Percentiles rank a stretch among this genome's conserved stretches.
phyloP scores from a whole-genome alignment of 2,113 vertebrate genomes.

The Pholis gunnellus region DNA sequence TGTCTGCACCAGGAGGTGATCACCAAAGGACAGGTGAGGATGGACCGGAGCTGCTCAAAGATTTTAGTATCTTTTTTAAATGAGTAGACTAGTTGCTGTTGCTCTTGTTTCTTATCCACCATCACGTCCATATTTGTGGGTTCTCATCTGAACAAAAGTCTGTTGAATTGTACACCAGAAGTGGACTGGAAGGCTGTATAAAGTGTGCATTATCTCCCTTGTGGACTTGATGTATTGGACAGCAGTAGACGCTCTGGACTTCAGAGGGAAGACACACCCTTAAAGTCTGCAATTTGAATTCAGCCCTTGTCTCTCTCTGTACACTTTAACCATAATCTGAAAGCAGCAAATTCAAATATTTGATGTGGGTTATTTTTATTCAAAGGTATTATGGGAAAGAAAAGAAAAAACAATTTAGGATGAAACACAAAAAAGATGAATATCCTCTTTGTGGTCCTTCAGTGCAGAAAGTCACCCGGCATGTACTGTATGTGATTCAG shows the following conservation, averaged over 20 bases:
- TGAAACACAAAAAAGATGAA: neutral
- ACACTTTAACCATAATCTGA: neutral
- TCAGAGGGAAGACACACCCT: constrained; percentile 10
- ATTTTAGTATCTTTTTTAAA: neutral
- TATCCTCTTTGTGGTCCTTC: neutral
- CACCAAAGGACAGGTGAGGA: constrained; percentile 86
- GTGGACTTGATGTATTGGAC: neutral
- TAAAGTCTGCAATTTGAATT: neutral
- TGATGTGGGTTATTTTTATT: neutral
- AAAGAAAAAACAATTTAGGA: neutral
- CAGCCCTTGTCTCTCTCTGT: neutral
- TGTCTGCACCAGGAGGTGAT: constrained; percentile 84
- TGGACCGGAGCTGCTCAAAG: neutral
- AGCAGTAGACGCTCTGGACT: constrained; percentile 4
- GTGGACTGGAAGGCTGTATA: neutral
- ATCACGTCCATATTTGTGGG: neutral
- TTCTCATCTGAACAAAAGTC: neutral
- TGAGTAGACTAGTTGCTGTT: neutral
- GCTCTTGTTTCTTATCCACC: neutral
- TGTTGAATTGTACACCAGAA: neutral
- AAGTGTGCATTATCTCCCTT: neutral
- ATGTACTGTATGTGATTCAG: too few species aligned
- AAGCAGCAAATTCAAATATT: neutral
- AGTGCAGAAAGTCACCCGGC: neutral
- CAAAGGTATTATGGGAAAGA: neutral